Evolutionary conservation across 2,113 vertebrate genomes (phyloP), one percentile per base, ranked within the genome.

Genomic region (Neotragus pygmaeus): DNA sequence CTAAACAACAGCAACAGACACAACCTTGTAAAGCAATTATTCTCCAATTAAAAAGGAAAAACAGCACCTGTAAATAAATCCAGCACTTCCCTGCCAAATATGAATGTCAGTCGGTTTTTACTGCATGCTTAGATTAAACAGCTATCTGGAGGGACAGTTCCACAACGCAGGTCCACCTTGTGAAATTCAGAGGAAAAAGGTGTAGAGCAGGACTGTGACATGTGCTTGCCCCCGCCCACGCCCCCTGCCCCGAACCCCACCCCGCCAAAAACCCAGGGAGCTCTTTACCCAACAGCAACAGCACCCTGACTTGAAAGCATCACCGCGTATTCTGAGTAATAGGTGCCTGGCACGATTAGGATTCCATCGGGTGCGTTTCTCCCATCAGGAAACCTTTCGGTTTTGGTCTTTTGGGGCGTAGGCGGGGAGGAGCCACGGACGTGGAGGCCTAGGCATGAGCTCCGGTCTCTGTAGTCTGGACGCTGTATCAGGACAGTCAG

Each of bases 211-310:
- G 55, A 0, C 4, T 27, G 21, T 30, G 81, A 9, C 28, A 3
- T 7, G 19, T 3, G 7, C 19, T 33, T 19, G 10, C 4, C 16
- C 6, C 2, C n/a, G n/a, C n/a, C n/a, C n/a, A n/a, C n/a, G n/a
- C n/a, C n/a, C n/a, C n/a, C n/a, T n/a, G n/a, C 16, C 6, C 2
- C 17, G 7, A 12, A 12, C 3, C 15, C 6, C 2, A 0, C 2
- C 4, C 3, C 30, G 33, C 3, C 0, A 58, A 80, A 15, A 6
- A 0, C 13, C 70, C 39, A 15, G 3, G 17, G 45, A 9, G n/a
- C n/a, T 55, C n/a, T 55, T n/a, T 36, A 62, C 21, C 85, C 39
- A 70, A 23, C 5, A 93, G 80, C 81, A 62, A 27, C 51, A 49
- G 87, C 8, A 2, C 86, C 55, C 47, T 3, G 30, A 12, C 15